phyloP scores from a whole-genome alignment of 2,797 vertebrate genomes.

The Gymnoscopelus microlampas region DNA sequence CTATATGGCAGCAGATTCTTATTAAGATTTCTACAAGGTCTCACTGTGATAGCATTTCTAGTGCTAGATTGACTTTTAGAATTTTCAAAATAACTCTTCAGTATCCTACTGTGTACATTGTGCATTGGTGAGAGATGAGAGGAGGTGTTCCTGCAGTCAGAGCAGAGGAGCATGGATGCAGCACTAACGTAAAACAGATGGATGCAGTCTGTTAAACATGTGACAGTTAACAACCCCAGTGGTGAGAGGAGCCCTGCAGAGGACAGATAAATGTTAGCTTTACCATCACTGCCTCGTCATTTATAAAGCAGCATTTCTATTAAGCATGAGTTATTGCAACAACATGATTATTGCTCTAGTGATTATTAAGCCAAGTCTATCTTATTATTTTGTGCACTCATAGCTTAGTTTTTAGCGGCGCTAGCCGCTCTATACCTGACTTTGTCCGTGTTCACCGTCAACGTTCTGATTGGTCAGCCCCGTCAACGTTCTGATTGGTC shows the following conservation, averaged over 20 bases:
- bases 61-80: no score
- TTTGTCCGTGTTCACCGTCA: no score
- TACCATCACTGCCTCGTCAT: conserved; percentile 56
- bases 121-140: background rate
- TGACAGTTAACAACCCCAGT: conserved; percentile 66
- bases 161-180: conserved; percentile 25
- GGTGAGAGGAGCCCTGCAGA: conserved; percentile 55
- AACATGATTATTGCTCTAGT: conserved; percentile 57
- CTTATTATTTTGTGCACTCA: no score
- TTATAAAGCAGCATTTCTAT: conserved; percentile 53
- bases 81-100: no score
- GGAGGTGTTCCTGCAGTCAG: conserved; percentile 1
- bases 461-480: no score
- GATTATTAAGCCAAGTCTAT: conserved; percentile 34
- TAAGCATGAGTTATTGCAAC: conserved; percentile 56
- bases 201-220: conserved; percentile 77
- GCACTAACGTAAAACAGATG: conserved; percentile 61
- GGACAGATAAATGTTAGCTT: conserved; percentile 69
- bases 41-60: no score
- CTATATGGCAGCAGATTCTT: no score
- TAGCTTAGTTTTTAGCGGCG: no score
- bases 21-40: no score
- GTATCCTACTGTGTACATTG: conserved; percentile 7
- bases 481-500: no score
- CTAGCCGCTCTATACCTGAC: no score